Conservation (phyloP, 1,140 invertebrate genomes). For the Drosophila sp. region DNA sequence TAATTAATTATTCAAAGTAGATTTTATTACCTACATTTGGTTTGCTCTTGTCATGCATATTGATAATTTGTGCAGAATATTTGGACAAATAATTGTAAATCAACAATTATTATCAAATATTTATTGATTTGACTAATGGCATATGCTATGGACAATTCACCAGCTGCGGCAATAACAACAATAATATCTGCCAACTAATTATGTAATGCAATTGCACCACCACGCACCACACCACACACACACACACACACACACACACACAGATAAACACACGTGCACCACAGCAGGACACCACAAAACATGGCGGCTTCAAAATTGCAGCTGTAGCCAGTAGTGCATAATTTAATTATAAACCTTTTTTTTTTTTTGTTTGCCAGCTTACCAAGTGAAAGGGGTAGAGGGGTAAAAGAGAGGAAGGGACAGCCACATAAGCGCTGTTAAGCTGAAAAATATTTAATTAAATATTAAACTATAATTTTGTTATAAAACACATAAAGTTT, state of each 20-base stretch:
- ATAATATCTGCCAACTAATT: conserved; percentile 59
- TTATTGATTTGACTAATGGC: conserved; percentile 75
- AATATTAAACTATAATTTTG: conserved; percentile 77
- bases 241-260: conserved; percentile 22
- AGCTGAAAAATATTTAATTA: conserved; percentile 72
- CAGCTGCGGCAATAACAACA: conserved; percentile 15
- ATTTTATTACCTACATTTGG: conserved; percentile 6
- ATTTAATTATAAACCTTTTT: conserved; percentile 63
- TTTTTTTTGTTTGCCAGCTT: not conserved
- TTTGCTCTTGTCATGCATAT: conserved; percentile 26
- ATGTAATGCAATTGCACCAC: conserved; percentile 46
- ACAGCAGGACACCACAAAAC: conserved; percentile 4
- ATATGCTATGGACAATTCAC: conserved; percentile 19
- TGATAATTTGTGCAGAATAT: conserved; percentile 59
- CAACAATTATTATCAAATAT: conserved; percentile 81
- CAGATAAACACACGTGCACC: conserved; percentile 12
- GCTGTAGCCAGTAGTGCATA: conserved; percentile 34
- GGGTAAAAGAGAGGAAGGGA: not conserved
- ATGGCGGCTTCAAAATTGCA: conserved; percentile 30
- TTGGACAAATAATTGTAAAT: conserved; percentile 71
- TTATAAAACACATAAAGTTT: conserved; percentile 66
- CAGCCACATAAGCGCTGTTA: conserved; percentile 38
- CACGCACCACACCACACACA: conserved; percentile 2
- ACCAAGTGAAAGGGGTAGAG: not conserved
- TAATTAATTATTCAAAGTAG: conserved; percentile 10